A percentile compares a stretch with the other conserved stretches of the same genome.
Conservation (phyloP, 2,113 vertebrate genomes). For the Odocoileus virginianus region DNA sequence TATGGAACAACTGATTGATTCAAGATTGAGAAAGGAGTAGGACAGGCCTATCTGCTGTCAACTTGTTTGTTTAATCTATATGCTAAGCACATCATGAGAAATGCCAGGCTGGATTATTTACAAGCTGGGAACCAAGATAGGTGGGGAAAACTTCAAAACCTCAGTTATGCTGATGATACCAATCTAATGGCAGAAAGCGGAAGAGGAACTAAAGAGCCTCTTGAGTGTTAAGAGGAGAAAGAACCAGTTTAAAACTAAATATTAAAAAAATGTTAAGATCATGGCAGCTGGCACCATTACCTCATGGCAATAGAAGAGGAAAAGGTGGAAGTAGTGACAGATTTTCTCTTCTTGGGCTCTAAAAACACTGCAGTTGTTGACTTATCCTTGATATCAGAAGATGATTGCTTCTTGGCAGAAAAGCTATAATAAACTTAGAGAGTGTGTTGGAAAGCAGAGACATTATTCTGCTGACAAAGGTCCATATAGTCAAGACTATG, state of each 20-base stretch:
- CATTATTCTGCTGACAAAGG: neutral
- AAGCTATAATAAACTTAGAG: neutral
- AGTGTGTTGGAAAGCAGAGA: neutral
- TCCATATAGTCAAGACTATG: neutral
- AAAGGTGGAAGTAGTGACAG: neutral
- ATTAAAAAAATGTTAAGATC: neutral
- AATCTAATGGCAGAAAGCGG: neutral
- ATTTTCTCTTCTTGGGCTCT: neutral
- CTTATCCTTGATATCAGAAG: neutral
- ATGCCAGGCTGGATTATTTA: neutral
- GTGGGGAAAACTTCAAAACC: neutral
- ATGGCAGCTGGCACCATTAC: neutral
- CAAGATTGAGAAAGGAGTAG: neutral
- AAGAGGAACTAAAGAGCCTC: neutral
- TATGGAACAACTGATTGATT: neutral
- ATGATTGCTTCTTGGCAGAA: neutral
- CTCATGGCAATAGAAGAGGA: neutral
- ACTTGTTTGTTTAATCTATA: neutral
- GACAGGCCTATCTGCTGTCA: neutral
- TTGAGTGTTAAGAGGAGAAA: neutral
- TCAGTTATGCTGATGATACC: neutral
- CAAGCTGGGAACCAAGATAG: neutral
- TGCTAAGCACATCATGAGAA: neutral
- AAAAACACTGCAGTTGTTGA: neutral
- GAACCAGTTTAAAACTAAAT: neutral